Evolutionary conservation across 2,113 vertebrate genomes (phyloP).

Genomic region (Panurus biarmicus): DNA sequence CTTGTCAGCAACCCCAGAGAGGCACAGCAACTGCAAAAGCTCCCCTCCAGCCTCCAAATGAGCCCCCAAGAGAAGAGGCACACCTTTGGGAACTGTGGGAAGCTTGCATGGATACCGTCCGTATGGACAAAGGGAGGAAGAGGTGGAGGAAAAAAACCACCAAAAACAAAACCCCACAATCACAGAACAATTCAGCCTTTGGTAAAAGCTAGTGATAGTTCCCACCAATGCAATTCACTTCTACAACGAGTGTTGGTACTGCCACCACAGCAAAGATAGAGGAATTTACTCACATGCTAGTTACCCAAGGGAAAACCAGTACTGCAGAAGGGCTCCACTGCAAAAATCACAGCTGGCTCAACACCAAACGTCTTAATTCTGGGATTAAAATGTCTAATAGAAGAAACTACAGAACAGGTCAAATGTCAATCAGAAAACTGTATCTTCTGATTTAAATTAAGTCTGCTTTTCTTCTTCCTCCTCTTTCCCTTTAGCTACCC

Average conservation of each 20-base stretch:
- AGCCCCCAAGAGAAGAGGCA: neutral
- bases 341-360: neutral
- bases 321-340: neutral
- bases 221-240: neutral
- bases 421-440: neutral
- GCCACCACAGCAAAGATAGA: neutral
- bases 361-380: neutral
- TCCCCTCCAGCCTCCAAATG: neutral
- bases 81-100: neutral
- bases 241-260: neutral
- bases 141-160: rapidly evolving
- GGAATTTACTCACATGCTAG: neutral
- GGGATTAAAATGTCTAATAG: neutral
- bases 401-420: neutral
- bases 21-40: neutral
- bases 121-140: neutral
- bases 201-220: neutral
- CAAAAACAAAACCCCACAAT: neutral
- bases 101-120: neutral
- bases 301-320: neutral
- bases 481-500: neutral
- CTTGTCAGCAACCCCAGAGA: neutral
- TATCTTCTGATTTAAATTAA: neutral
- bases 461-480: neutral
- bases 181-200: neutral